A percentile compares a stretch with the other conserved stretches of the same genome.
Evolutionary conservation across 1,140 invertebrate species (phyloP).

Genomic region (Ericerus pela): DNA sequence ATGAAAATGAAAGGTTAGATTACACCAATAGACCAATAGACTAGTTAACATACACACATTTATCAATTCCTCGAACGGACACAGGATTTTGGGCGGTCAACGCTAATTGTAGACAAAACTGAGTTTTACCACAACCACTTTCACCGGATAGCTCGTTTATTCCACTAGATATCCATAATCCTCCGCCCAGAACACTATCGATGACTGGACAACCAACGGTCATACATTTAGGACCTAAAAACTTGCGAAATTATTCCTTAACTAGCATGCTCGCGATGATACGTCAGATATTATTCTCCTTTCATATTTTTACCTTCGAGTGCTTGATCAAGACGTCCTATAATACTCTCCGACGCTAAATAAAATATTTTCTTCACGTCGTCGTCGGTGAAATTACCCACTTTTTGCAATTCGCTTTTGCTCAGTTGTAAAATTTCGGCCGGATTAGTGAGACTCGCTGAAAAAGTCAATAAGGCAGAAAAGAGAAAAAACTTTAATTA

Average conservation of each 20-base stretch:
- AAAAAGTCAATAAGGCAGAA: not conserved
- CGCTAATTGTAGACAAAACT: slow-evolving; percentile 59
- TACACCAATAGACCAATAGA: no score
- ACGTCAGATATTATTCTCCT: not conserved
- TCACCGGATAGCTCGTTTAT: slow-evolving; percentile 72
- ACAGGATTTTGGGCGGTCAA: slow-evolving; percentile 41
- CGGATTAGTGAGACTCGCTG: not conserved
- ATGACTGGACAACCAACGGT: slow-evolving; percentile 44
- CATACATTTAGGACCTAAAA: slow-evolving; percentile 23
- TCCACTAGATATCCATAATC: slow-evolving; percentile 44
- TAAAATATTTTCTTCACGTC: not conserved
- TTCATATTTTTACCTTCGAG: not conserved
- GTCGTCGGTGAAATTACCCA: not conserved
- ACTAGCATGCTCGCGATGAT: no score
- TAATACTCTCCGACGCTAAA: not conserved
- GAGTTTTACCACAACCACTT: slow-evolving; percentile 71
- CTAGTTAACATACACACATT: no score
- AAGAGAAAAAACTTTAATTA: not conserved
- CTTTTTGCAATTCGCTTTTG: not conserved
- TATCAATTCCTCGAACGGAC: slow-evolving; percentile 31
- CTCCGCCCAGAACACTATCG: slow-evolving; percentile 47
- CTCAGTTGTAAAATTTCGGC: not conserved
- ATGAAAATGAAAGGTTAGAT: no score
- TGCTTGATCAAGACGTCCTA: not conserved
- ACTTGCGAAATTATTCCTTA: not conserved